Evolutionary conservation across 30 jellyfish, hydroid and myxozoan genomes (phyloP).

Genomic region (Chrysaora quinquecirrha): DNA sequence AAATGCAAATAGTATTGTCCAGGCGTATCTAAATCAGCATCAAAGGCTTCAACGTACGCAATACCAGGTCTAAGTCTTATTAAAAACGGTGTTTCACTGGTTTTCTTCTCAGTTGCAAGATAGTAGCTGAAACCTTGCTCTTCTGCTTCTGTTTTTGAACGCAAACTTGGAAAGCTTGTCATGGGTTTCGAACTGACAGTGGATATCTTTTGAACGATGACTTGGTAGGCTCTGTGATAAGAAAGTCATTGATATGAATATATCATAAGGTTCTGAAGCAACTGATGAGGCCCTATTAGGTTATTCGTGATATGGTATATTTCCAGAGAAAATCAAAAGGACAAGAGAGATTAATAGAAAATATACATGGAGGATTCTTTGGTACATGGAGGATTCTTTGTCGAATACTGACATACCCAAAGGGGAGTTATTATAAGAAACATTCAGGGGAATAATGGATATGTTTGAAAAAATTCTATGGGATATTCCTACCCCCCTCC

Average conservation of each 20-base stretch:
- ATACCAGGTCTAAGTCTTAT: slow-evolving; percentile 56
- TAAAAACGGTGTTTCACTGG: slow-evolving; percentile 8
- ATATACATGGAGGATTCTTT: no score
- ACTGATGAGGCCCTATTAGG: no score
- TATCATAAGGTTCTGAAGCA: no score
- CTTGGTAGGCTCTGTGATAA: slow-evolving; percentile 46
- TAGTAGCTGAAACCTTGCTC: slow-evolving; percentile 23
- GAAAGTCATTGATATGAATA: neutral
- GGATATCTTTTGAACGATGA: slow-evolving; percentile 39
- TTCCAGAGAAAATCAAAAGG: no score
- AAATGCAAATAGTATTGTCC: slow-evolving; percentile 60
- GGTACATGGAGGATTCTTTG: no score
- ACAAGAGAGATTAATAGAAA: no score
- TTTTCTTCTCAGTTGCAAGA: slow-evolving; percentile 19
- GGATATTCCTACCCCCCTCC: no score
- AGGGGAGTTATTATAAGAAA: no score
- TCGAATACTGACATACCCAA: no score
- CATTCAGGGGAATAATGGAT: no score
- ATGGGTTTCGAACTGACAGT: slow-evolving; percentile 8
- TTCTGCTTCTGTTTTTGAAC: slow-evolving; percentile 45
- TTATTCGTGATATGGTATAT: no score
- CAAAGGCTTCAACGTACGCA: slow-evolving; percentile 30
- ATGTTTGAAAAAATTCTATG: no score
- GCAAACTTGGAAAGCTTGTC: slow-evolving; percentile 20
- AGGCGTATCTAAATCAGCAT: slow-evolving; percentile 50